Percentiles rank a stretch among this genome's conserved stretches.
Conservation (phyloP, 2,797 vertebrate genomes). For the Paedocypris micromegethes region DNA sequence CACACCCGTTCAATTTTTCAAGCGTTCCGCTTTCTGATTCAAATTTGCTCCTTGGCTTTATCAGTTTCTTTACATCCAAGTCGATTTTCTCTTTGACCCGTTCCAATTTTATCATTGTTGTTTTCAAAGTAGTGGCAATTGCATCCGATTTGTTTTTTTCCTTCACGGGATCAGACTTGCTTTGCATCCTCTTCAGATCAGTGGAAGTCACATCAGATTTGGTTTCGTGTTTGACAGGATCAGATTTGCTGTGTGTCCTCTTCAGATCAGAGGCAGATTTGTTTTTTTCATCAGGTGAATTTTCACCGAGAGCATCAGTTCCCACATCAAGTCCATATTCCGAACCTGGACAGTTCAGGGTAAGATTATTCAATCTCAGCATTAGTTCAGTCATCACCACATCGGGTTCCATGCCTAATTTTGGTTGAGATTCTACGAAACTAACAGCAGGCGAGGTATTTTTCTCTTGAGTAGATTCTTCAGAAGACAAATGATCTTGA, state of each 20-base stretch:
- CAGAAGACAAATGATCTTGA: conserved; percentile 40
- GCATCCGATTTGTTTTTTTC: too few relatives aligned
- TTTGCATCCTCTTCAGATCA: conserved; percentile 18
- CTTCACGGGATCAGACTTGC: conserved; percentile 14
- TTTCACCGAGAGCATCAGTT: too few relatives aligned
- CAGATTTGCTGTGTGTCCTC: conserved; percentile 61
- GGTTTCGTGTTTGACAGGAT: conserved; percentile 45
- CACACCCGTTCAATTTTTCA: conserved; percentile 12
- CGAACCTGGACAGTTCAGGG: conserved; percentile 71
- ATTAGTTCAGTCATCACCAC: conserved; percentile 82
- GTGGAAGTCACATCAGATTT: conserved; percentile 11
- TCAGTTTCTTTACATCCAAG: too few relatives aligned
- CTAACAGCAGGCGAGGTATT: conserved; percentile 16
- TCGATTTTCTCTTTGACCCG: too few relatives aligned
- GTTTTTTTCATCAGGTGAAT: conserved; percentile 39
- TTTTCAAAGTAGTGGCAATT: too few relatives aligned
- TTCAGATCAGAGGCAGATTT: conserved; percentile 66
- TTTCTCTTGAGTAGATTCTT: conserved; percentile 49
- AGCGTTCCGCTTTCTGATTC: too few relatives aligned
- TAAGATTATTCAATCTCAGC: conserved; percentile 79
- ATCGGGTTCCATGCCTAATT: conserved; percentile 56
- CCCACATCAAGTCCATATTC: conserved; percentile 13
- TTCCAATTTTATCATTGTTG: too few relatives aligned
- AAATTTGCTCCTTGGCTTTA: too few relatives aligned
- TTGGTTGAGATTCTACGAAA: conserved; percentile 32